Percentiles rank a stretch among this genome's conserved stretches.
phyloP scores from a whole-genome alignment of 2,888 invertebrate genomes.

The Eretmocerus hayati region DNA sequence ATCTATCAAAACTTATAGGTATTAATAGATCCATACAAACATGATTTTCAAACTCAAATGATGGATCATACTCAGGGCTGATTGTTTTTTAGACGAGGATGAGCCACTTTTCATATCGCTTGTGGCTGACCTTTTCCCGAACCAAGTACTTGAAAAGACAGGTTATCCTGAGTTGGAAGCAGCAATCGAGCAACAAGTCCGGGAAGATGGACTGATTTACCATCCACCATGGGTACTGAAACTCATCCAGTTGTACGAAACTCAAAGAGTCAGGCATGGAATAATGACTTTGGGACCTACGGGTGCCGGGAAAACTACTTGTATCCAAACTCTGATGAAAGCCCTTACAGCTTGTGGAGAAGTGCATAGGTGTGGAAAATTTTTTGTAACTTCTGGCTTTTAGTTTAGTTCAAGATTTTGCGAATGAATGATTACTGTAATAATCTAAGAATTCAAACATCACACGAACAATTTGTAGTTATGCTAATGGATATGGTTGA shows the following conservation, averaged over 20 bases:
- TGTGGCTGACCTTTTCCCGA: constrained; percentile 93
- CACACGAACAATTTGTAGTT: background rate
- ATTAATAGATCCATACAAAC: constrained; percentile 14
- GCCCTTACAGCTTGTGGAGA: constrained; percentile 80
- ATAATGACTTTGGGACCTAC: constrained; percentile 94
- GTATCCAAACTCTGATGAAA: constrained; percentile 84
- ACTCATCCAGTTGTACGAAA: constrained; percentile 92
- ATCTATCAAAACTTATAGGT: constrained; percentile 86
- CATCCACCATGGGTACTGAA: constrained; percentile 95
- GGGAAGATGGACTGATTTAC: constrained; percentile 71
- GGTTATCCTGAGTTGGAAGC: constrained; percentile 79
- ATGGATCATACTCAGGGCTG: no score
- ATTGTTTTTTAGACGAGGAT: constrained; percentile 72
- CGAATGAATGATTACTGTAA: background rate
- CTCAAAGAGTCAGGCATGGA: constrained; percentile 89
- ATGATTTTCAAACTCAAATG: no score
- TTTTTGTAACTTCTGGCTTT: background rate
- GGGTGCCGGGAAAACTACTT: constrained; percentile 91
- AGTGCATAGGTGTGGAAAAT: constrained; percentile 60
- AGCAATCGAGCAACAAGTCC: constrained; percentile 78
- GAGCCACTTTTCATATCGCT: constrained; percentile 95
- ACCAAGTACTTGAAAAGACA: constrained; percentile 88
- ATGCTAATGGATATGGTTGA: no score
- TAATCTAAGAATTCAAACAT: background rate
- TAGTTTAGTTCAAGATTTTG: background rate